Percentiles rank a stretch among this genome's conserved stretches.
These are phyloP conservation scores for Varanus salvator DNA, from an alignment of 2,113 vertebrate species.

Conservation along the genomic window DNA sequence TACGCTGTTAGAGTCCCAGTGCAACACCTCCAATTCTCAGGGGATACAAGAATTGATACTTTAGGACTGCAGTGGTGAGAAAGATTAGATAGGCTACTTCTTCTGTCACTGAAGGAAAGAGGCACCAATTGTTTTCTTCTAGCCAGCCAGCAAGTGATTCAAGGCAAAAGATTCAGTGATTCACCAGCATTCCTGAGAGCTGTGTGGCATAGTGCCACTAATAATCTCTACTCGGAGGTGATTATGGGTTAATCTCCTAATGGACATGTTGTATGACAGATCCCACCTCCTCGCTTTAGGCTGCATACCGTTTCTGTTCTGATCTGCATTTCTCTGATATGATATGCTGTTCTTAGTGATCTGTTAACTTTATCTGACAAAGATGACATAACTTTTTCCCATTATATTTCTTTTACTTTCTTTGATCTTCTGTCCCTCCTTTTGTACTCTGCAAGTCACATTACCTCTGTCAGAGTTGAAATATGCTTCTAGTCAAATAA, in stretches of 20 bases:
- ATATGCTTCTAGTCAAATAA: constrained; percentile 31
- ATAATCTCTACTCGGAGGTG: background rate
- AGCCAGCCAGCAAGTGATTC: background rate
- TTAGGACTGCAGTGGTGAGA: background rate
- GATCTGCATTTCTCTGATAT: background rate
- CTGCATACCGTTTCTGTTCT: background rate
- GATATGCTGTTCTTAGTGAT: background rate
- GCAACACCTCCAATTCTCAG: too few species aligned
- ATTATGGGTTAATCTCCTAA: background rate
- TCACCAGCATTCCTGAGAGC: background rate
- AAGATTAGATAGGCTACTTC: background rate
- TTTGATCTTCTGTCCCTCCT: constrained; percentile 17
- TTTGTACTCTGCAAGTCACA: constrained; percentile 11
- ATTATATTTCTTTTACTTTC: background rate
- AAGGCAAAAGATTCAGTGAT: background rate
- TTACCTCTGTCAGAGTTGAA: constrained; percentile 40
- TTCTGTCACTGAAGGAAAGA: background rate
- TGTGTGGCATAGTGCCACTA: background rate
- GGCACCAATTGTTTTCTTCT: background rate
- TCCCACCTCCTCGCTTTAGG: background rate
- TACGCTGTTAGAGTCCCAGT: too few species aligned
- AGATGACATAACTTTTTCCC: background rate
- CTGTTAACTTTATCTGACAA: constrained; percentile 35
- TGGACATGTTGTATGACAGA: background rate
- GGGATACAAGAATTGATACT: background rate